Evolutionary conservation across 2,888 invertebrate genomes (phyloP).

Genomic region (Leucophenga maculata): DNA sequence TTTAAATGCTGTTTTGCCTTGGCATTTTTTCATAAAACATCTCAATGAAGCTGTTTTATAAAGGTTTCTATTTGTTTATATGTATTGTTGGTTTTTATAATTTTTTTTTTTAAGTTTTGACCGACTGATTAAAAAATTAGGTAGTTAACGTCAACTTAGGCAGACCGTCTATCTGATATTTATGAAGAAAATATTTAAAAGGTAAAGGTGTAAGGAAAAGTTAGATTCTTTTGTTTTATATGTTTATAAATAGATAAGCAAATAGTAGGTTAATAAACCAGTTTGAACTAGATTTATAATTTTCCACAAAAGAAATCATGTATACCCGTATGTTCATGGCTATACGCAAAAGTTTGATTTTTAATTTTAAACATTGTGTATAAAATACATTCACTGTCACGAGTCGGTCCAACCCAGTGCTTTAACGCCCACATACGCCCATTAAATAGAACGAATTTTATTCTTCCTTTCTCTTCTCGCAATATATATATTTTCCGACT

Average conservation of each 20-base stretch:
- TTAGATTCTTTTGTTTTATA: no score
- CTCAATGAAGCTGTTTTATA: slow-evolving; percentile 2
- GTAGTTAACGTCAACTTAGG: no score
- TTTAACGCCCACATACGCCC: not conserved
- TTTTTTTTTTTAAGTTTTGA: no score
- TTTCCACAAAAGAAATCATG: not conserved
- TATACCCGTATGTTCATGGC: not conserved
- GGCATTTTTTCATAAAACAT: not conserved
- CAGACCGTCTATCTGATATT: no score
- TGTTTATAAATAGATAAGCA: no score
- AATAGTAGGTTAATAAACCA: no score
- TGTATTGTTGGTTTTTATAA: not conserved
- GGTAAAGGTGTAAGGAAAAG: no score
- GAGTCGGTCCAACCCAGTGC: not conserved
- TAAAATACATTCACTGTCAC: slow-evolving; percentile 6
- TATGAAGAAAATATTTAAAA: no score
- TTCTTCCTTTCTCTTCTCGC: not conserved
- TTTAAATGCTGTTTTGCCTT: slow-evolving; percentile 2
- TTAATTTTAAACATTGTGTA: not conserved
- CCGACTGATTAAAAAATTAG: no score
- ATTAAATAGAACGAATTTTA: not conserved
- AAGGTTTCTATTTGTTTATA: not conserved
- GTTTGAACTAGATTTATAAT: not conserved
- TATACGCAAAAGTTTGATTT: slow-evolving; percentile 2
- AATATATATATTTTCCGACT: not conserved